A percentile compares a stretch with the other conserved stretches of the same genome.
Conservation (phyloP, 2,113 vertebrate species). For the Trachemys scripta region DNA sequence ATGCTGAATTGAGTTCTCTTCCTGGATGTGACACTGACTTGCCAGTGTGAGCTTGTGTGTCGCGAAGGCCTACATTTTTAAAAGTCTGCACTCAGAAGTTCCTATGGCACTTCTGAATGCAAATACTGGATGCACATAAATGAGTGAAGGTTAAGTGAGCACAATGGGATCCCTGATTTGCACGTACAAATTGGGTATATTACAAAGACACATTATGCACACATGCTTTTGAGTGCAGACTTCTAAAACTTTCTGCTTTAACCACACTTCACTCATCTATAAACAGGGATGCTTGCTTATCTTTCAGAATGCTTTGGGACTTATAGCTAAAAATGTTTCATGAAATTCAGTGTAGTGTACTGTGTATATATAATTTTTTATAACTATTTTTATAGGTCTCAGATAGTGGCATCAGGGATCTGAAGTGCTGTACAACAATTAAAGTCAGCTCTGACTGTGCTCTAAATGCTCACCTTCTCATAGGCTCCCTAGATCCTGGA, state of each 20-base stretch:
- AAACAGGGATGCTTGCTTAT: conserved; percentile 40
- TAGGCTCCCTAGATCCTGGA: accelerated
- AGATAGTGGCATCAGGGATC: accelerated
- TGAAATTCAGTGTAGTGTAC: neutral
- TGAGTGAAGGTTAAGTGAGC: conserved; percentile 65
- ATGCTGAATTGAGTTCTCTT: neutral
- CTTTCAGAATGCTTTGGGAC: conserved; percentile 24
- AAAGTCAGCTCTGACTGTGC: neutral
- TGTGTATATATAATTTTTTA: neutral
- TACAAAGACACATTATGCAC: conserved; percentile 5
- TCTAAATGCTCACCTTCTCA: neutral
- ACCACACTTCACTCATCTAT: neutral
- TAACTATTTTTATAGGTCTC: neutral
- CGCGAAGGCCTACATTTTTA: conserved; percentile 24
- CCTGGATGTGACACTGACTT: neutral
- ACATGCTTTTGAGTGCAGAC: neutral
- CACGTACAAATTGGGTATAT: conserved; percentile 19
- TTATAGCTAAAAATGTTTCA: neutral
- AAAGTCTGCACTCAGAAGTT: conserved; percentile 23
- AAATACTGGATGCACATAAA: neutral
- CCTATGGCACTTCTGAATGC: neutral
- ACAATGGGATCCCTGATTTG: conserved; percentile 59
- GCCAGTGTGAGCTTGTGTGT: neutral
- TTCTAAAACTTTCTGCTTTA: neutral
- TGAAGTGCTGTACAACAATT: neutral